These are phyloP conservation scores for Ailuropoda melanoleuca DNA, from an alignment of 2,113 vertebrate genomes.

Conservation along the genomic window DNA sequence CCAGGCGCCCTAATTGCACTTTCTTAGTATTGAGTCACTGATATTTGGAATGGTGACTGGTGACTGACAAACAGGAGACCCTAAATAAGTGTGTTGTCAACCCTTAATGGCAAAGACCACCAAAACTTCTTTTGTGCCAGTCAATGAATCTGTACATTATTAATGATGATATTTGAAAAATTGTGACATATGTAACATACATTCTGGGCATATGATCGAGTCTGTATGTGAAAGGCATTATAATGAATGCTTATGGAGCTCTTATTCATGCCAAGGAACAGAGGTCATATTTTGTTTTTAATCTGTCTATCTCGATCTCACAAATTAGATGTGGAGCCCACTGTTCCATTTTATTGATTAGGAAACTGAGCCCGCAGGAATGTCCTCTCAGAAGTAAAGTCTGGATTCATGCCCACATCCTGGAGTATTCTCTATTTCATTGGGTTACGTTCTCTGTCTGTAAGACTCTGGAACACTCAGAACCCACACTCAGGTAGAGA, in stretches of 20 bases:
- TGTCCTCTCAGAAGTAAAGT: rapidly evolving
- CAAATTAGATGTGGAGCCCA: background rate
- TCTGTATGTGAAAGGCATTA: background rate
- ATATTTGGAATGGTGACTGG: background rate
- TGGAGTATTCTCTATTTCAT: background rate
- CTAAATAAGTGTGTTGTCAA: background rate
- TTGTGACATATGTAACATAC: background rate
- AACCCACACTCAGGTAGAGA: background rate
- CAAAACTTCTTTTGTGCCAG: background rate
- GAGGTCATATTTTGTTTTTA: background rate
- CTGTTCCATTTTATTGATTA: too few relatives aligned
- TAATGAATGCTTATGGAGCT: too few relatives aligned
- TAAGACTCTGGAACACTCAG: too few relatives aligned
- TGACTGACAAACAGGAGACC: background rate
- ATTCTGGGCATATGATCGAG: too few relatives aligned
- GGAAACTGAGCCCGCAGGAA: background rate
- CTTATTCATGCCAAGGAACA: background rate
- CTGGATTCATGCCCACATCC: rapidly evolving
- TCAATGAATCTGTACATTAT: background rate
- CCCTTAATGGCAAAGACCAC: background rate
- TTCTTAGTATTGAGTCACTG: background rate
- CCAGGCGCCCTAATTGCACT: background rate
- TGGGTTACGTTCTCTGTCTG: background rate
- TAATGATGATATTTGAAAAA: background rate
- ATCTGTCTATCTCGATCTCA: background rate